Evolutionary conservation across 2,113 vertebrate species (phyloP), one percentile per base, ranked within the genome.

Genomic region (Azemiops feae): DNA sequence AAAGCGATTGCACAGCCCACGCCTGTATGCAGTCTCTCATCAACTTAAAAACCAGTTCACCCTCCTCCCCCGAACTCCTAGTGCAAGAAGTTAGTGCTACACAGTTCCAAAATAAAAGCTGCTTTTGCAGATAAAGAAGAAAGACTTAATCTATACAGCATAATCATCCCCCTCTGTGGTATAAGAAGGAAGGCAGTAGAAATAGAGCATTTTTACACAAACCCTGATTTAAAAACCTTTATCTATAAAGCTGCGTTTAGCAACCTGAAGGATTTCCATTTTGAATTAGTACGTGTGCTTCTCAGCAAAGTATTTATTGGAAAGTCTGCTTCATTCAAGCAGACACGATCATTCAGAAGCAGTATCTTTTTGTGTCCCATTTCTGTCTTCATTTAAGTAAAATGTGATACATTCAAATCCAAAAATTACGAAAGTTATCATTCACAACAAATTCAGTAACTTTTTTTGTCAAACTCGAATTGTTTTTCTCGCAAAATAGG

Each of bases 61-160:
- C 95, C 96, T 45, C 96, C 96, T 94, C 96, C 97, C 96, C 97
- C 94, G 95, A 52, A 95, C 96, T 97, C 96, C 97, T 45, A 92
- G 94, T 95, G 96, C 94, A 96, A 94, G 74, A 58, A 92, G 94
- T 53, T 95, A 96, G 85, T 93, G 96, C 97, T 95, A 95, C 94
- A 50, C 96, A 94, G 92, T 93, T 97, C 96, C 97, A 98, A 97
- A 98, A 98, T 97, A 97, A 98, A 97, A 98, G 98, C 96, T 95
- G 85, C 88, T 90, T 94, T 93, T 85, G 88, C 93, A 43, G 0
- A 60, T 95, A 81, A 85, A 94, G 60, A 91, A 95, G 92, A 5
- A 1, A 89, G 47, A 1, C 81, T 47, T 55, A 85, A 89, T 89
- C 93, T 93, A 81, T 94, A 58, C 0, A 88, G 90, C 93, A 52